Conservation (phyloP, 1,140 invertebrate genomes). For the Brachionus plicatilis region DNA sequence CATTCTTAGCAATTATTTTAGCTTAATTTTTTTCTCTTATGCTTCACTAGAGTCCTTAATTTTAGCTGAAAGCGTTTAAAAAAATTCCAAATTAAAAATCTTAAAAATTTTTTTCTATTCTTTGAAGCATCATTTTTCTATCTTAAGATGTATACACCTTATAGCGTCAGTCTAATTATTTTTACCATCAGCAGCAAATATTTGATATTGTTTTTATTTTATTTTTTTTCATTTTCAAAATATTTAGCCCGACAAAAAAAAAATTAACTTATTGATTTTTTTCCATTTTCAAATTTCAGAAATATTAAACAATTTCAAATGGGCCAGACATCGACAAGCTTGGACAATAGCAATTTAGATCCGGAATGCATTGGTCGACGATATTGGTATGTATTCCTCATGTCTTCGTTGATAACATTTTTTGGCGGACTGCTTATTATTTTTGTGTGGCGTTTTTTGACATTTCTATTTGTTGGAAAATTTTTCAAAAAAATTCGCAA, state of each 20-base stretch:
- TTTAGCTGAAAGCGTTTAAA: not conserved
- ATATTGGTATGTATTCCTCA: slow-evolving; percentile 38
- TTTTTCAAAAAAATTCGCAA: slow-evolving; percentile 20
- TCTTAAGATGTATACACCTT: not conserved
- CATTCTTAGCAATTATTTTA: not conserved
- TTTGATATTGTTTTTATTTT: not conserved
- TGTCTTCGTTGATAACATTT: slow-evolving; percentile 12
- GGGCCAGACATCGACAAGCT: slow-evolving; percentile 22
- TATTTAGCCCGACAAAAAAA: not conserved
- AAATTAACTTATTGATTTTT: not conserved
- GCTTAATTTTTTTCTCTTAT: not conserved
- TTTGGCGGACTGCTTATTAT: slow-evolving; percentile 33
- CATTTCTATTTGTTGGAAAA: not conserved
- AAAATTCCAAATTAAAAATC: not conserved
- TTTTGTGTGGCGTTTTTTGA: slow-evolving; percentile 26
- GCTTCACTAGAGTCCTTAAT: not conserved
- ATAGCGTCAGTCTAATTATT: not conserved
- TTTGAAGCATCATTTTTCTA: not conserved
- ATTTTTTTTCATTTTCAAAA: not conserved
- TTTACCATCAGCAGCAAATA: not conserved
- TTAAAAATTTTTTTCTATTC: not conserved
- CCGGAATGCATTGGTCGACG: slow-evolving; percentile 35
- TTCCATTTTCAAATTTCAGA: not conserved
- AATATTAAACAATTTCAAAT: not conserved
- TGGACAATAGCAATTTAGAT: slow-evolving; percentile 36